phyloP scores from a whole-genome alignment of 2,113 vertebrate species.

The Oreotrochilus melanogaster region DNA sequence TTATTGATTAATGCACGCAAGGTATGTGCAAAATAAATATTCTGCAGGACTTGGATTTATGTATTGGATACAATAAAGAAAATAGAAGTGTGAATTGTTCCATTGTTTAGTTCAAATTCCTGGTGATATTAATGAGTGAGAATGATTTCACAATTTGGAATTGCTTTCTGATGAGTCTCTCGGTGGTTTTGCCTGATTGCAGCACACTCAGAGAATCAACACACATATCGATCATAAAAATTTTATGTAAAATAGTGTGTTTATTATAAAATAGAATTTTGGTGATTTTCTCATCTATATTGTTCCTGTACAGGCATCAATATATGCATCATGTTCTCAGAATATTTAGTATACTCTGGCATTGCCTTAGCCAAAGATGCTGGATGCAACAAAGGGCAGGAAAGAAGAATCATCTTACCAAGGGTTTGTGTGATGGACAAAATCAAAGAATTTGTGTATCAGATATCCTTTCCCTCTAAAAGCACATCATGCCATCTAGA shows the following conservation, averaged over 20 bases:
- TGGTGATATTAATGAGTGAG: background rate
- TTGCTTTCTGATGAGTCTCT: background rate
- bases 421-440: background rate
- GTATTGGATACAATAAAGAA: background rate
- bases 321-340: background rate
- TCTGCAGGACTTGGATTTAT: background rate
- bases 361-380: background rate
- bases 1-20: background rate
- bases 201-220: background rate
- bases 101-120: background rate
- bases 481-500: background rate
- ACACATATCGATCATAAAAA: background rate
- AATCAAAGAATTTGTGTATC: background rate
- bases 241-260: background rate
- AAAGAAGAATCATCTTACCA: background rate
- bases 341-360: background rate
- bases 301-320: background rate
- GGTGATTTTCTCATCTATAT: background rate
- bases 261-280: background rate
- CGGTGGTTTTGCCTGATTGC: background rate
- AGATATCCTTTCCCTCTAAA: background rate
- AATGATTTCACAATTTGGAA: background rate
- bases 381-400: background rate
- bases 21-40: background rate
- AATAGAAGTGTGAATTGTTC: background rate